Percentiles rank a stretch among this genome's conserved stretches.
These are phyloP conservation scores for Oostethus manadensis DNA, from an alignment of 2,113 vertebrate genomes.

Conservation along the genomic window DNA sequence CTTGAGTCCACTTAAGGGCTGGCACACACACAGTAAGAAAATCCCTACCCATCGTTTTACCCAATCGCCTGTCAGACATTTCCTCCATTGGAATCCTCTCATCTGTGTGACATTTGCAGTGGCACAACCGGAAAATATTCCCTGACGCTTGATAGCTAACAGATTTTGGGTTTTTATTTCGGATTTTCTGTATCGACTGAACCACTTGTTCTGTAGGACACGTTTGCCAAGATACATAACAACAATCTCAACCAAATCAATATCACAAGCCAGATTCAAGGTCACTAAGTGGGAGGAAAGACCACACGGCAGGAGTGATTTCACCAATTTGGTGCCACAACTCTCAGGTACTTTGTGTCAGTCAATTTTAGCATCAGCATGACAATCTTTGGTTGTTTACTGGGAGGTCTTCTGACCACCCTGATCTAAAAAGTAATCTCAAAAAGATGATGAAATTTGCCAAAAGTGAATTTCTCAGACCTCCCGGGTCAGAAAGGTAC, in stretches of 20 bases:
- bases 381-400: neutral
- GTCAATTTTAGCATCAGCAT: conserved; percentile 32
- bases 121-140: conserved; percentile 39
- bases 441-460: no score
- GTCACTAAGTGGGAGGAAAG: conserved; percentile 20
- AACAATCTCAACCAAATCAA: conserved; percentile 10
- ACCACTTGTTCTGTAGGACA: neutral
- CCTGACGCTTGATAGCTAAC: conserved; percentile 25
- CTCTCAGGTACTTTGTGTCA: conserved; percentile 37
- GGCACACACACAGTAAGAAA: conserved; percentile 11
- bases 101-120: conserved; percentile 59
- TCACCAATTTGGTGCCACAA: conserved; percentile 35
- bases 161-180: conserved; percentile 13
- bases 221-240: neutral
- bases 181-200: neutral
- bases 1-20: no score
- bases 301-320: conserved; percentile 31
- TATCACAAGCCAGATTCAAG: conserved; percentile 20
- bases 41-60: conserved; percentile 27
- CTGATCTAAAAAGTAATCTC: no score
- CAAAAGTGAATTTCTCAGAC: no score
- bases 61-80: conserved; percentile 35
- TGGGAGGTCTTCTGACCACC: no score
- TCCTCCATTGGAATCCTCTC: conserved; percentile 35
- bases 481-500: no score